Evolutionary conservation across 2,888 invertebrate species (phyloP), one percentile per base, ranked within the genome.

Genomic region (Herminia tarsipennalis): DNA sequence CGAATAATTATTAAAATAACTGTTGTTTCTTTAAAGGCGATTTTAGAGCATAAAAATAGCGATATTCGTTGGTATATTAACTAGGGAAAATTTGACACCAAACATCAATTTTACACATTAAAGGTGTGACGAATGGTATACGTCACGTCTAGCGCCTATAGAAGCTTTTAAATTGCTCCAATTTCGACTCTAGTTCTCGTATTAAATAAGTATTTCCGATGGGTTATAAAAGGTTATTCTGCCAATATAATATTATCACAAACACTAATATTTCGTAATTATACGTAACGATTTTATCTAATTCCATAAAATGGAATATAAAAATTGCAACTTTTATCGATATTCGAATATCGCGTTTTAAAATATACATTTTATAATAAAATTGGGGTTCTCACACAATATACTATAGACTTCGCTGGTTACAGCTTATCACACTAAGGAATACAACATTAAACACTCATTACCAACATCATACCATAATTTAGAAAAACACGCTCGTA

Each of bases 401-500:
- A 38, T 53, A 36, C 32, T 49, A 25, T 30, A 35, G 30, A 25
- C 13, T 32, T 33, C 35, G 43, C 18, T 25, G 20, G 32, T 49
- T 10, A 38, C 29, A 35, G 29, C 4, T 21, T 38, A 50, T 28
- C 49, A 46, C 45, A 45, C 47, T 44, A 63, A 25, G 8, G 12
- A 21, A 43, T 42, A 39, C 39, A 51, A 56, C 42, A 50, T 16
- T 49, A 45, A 36, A 45, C 37, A 57, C 32, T 47, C 66, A 57
- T 57, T 45, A 17, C 42, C 48, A 51, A 65, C 42, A 46, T 46
- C 42, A 55, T 44, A 47, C 42, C 13, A 54, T 50, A 57, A 56
- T 56, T 58, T 55, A 55, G 41, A 53, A 50, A 59, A 52, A 57
- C 57, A 60, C 57, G 36, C 59, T 60, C 50, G 66, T 67, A 70